Base-by-base conservation (phyloP, 2,797 vertebrate species). In the Sebastes iracundus region DNA sequence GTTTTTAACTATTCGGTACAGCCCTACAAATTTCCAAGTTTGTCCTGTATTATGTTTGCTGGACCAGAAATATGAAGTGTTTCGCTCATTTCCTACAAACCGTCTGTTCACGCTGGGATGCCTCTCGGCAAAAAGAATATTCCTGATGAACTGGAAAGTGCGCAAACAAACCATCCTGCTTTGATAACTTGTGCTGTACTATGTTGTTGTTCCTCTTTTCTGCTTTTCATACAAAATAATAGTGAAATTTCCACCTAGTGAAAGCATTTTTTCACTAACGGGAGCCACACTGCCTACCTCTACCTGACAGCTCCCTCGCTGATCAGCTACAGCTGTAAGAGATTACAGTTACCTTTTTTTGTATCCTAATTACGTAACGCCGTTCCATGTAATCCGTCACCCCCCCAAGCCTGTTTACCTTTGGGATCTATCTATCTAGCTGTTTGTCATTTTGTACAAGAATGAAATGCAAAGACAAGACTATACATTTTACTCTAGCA, bases 161-260 rank as follows among this genome's bases (percentile, higher is more conserved):
- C 11, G 53, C 22, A 25, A 56, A 56, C 46, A 49, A 49, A 20
- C 23, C 22, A 25, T 56, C 12, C 53, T 56, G 52, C 53, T 56
- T 23, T 6, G 1, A 6, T 25, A 56, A 13, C 23, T 23, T 49
- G 18, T 20, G 23, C 0, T 6, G 22, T 25, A 13, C 12, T 56
- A 13, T 25, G 53, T 23, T 56, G 12, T 56, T 56, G 22, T 23
- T 56, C 20, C 22, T 0, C 1, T 23, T 56, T 56, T 56, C 0
- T 56, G 22, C 53, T 56, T 56, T 56, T 8, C 0, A 4, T 49
- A 18, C 46, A 49, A 49, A 49, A 20, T 20, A 49, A 49, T 20
- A 20, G 16, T 20, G 16, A 4, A 0, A 20, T 49, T 42, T 42
- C 5, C 38, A 7, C 7, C 1, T 46, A 46, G 42, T 46, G 16